These are phyloP conservation scores for Chaetophractus vellerosus DNA, from an alignment of 2,797 vertebrate species.

Conservation along the genomic window DNA sequence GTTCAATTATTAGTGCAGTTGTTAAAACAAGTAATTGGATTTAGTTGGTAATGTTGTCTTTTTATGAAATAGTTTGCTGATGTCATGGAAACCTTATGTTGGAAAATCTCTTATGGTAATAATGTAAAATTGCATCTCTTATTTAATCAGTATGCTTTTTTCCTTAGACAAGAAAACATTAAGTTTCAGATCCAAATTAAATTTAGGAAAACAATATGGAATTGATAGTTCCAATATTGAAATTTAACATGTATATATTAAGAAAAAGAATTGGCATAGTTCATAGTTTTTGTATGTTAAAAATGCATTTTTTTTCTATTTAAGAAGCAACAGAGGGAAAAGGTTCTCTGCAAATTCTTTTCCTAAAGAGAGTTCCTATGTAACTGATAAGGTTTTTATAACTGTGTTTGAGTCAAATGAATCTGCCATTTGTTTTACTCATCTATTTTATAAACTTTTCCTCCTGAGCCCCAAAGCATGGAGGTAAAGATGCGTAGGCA, in stretches of 20 bases:
- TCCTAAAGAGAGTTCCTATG: conserved; percentile 53
- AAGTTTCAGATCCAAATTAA: conserved; percentile 47
- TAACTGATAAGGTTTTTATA: conserved; percentile 53
- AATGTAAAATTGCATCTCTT: conserved; percentile 43
- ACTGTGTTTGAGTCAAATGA: conserved; percentile 58
- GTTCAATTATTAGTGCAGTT: conserved; percentile 51
- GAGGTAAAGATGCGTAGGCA: not conserved
- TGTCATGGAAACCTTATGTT: conserved; percentile 27
- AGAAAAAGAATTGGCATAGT: conserved; percentile 37
- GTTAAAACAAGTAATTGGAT: conserved; percentile 39
- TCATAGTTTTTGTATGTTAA: conserved; percentile 62
- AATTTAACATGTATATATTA: not conserved
- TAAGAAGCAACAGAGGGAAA: conserved; percentile 46
- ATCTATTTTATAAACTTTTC: conserved; percentile 20
- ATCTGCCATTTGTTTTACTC: conserved; percentile 44
- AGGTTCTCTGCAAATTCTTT: conserved; percentile 46
- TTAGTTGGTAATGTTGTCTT: conserved; percentile 3
- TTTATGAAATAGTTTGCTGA: conserved; percentile 59
- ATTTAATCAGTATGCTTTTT: conserved; percentile 42
- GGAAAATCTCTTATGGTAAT: conserved; percentile 45
- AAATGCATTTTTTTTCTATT: conserved; percentile 12
- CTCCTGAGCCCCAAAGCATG: conserved; percentile 31
- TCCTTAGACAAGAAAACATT: conserved; percentile 35
- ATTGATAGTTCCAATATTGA: conserved; percentile 34
- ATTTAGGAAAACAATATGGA: conserved; percentile 58